Evolutionary conservation across 1,140 invertebrate species (phyloP).

Genomic region (Dendroctonus valens): DNA sequence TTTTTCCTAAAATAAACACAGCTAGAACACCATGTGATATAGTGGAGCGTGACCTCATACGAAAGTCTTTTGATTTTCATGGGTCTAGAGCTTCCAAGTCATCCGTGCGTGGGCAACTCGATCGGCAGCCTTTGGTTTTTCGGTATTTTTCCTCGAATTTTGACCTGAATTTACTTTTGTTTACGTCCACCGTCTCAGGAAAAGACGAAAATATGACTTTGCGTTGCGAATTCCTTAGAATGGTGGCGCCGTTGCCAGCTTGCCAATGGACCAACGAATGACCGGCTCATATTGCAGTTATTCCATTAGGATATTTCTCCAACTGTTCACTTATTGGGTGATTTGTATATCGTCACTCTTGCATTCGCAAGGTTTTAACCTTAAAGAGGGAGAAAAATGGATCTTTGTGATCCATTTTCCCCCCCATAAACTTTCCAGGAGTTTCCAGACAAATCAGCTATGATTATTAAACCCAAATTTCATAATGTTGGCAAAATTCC

Average conservation of each 20-base stretch:
- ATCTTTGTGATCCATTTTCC: too few species aligned
- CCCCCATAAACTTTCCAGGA: too few species aligned
- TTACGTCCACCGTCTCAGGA: slow-evolving; percentile 15
- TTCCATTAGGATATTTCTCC: too few species aligned
- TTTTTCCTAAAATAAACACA: slow-evolving; percentile 28
- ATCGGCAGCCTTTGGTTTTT: slow-evolving; percentile 1
- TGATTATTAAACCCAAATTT: too few species aligned
- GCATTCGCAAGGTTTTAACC: too few species aligned
- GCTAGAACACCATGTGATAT: slow-evolving; percentile 40
- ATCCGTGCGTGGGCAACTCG: not conserved
- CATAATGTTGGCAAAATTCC: too few species aligned
- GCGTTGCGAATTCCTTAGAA: slow-evolving; percentile 25
- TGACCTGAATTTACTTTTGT: slow-evolving; percentile 25
- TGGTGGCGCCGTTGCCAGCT: slow-evolving; percentile 12
- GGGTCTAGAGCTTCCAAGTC: not conserved
- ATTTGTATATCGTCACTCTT: too few species aligned
- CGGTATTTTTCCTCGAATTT: slow-evolving; percentile 13
- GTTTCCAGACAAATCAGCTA: too few species aligned
- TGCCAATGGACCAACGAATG: too few species aligned
- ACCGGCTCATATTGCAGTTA: too few species aligned
- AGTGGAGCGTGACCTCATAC: slow-evolving; percentile 29
- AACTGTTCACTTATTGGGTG: too few species aligned
- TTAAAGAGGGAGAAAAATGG: too few species aligned
- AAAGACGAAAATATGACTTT: slow-evolving; percentile 26
- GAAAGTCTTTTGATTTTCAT: not conserved